Evolutionary conservation across 1,140 invertebrate genomes (phyloP).

Genomic region (Paracyclopina nana): DNA sequence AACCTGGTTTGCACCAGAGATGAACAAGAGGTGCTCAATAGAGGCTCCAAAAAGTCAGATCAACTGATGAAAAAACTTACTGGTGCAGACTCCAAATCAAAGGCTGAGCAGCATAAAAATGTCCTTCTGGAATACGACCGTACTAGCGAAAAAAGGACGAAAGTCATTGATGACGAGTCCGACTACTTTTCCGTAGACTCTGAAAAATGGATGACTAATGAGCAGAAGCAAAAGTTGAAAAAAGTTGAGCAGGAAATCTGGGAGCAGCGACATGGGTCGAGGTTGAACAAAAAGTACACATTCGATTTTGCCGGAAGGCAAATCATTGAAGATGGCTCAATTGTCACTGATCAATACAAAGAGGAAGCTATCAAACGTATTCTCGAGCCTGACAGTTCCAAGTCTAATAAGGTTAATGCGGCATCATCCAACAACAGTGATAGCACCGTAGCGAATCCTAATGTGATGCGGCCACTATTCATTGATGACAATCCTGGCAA

Average conservation of each 20-base stretch:
- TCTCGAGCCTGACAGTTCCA: constrained; percentile 18
- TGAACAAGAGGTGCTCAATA: constrained; percentile 42
- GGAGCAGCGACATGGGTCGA: constrained; percentile 45
- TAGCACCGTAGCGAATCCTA: neutral
- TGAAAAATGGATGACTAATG: constrained; percentile 49
- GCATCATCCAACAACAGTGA: neutral
- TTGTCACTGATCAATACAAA: too few species aligned
- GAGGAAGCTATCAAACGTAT: neutral
- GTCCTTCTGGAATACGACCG: constrained; percentile 65
- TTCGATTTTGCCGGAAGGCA: constrained; percentile 55
- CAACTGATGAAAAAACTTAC: constrained; percentile 42
- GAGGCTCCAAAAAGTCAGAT: constrained; percentile 44
- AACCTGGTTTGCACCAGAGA: constrained; percentile 49
- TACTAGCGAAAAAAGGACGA: constrained; percentile 57
- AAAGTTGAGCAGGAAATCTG: constrained; percentile 46
- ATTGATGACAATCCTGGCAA: neutral
- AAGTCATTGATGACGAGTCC: constrained; percentile 80
- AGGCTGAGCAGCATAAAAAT: constrained; percentile 57
- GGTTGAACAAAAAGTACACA: constrained; percentile 40
- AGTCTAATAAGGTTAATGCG: constrained; percentile 12
- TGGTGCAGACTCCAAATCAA: constrained; percentile 20
- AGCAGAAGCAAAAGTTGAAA: constrained; percentile 43
- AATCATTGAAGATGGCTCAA: constrained; percentile 26
- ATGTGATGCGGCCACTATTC: neutral
- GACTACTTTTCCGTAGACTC: constrained; percentile 72